phyloP scores from a whole-genome alignment of 1,140 invertebrate genomes.

The Bombus haemorrhoidalis region DNA sequence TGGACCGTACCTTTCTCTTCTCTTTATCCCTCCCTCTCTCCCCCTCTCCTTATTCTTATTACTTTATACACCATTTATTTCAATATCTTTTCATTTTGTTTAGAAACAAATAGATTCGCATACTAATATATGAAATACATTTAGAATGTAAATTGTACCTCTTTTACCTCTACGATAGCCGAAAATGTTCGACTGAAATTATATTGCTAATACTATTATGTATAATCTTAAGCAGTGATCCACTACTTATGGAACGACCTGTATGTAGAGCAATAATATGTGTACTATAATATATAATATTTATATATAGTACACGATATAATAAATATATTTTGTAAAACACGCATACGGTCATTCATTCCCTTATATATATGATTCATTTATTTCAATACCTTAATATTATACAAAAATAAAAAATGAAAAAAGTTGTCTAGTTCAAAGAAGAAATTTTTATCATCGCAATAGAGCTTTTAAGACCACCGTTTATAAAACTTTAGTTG shows the following conservation, averaged over 20 bases:
- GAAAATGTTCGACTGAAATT: not conserved
- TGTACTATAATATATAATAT: conserved; percentile 41
- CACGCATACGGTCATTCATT: not conserved
- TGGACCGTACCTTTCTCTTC: not conserved
- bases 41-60: not conserved
- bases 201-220: not conserved
- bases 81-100: not conserved
- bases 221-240: not conserved
- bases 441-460: not conserved
- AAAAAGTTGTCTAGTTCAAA: conserved; percentile 13
- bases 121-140: not conserved
- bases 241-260: conserved; percentile 26
- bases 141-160: not conserved
- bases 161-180: not conserved
- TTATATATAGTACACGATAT: conserved; percentile 37
- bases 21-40: too few species aligned
- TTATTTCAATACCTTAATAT: conserved; percentile 15
- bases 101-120: not conserved
- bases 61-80: not conserved
- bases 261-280: conserved; percentile 22
- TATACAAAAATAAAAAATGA: conserved; percentile 25
- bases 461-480: not conserved
- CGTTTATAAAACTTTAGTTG: not conserved
- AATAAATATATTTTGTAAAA: conserved; percentile 45
- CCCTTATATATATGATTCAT: not conserved